These are phyloP conservation scores for Cydia splendana DNA, from an alignment of 1,140 invertebrate species.

Conservation along the genomic window DNA sequence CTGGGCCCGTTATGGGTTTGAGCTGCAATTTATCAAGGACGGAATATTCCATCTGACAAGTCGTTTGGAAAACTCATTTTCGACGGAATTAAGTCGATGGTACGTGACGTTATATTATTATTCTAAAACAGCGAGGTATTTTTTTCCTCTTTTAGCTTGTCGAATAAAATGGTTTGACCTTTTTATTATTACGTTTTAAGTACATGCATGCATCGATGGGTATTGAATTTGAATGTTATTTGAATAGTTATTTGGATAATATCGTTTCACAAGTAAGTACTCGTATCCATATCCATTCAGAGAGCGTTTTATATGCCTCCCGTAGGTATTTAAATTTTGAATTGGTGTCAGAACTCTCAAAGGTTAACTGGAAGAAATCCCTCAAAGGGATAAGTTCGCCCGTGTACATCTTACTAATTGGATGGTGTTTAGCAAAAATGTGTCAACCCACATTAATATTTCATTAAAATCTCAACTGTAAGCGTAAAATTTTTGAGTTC, in stretches of 20 bases:
- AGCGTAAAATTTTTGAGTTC: too few relatives aligned
- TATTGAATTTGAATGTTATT: not conserved
- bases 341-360: too few relatives aligned
- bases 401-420: too few relatives aligned
- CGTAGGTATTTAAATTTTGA: too few relatives aligned
- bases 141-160: not conserved
- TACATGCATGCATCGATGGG: not conserved
- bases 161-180: not conserved
- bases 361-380: too few relatives aligned
- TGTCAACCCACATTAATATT: too few relatives aligned
- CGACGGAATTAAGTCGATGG: slow-evolving; percentile 3
- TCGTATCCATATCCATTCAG: too few relatives aligned
- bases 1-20: not conserved
- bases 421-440: too few relatives aligned
- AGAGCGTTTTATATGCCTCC: too few relatives aligned
- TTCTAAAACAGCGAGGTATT: not conserved
- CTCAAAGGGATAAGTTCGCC: too few relatives aligned
- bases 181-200: not conserved
- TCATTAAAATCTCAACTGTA: too few relatives aligned
- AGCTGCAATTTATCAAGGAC: slow-evolving; percentile 6
- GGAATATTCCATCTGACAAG: slow-evolving; percentile 21
- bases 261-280: too few relatives aligned
- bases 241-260: not conserved
- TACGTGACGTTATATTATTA: slow-evolving; percentile 5
- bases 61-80: slow-evolving; percentile 31